Conservation (phyloP, 2,797 vertebrate species). For the Alca torda region DNA sequence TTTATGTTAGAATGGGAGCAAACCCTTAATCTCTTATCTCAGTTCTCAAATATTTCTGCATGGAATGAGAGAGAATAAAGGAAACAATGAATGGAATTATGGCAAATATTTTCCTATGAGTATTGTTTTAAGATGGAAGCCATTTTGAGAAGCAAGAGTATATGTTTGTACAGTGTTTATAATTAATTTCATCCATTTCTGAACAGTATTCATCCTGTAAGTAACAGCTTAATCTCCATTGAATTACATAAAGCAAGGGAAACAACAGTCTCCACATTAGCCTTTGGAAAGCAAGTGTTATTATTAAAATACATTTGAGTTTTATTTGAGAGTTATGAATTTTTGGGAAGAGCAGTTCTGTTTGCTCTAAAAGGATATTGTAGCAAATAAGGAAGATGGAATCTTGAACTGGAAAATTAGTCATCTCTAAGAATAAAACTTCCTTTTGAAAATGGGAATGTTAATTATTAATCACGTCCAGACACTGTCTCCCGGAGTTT, state of each 20-base stretch:
- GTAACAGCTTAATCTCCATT: background rate
- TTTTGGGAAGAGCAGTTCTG: background rate
- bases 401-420: conserved; percentile 3
- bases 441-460: conserved; percentile 16
- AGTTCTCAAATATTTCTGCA: background rate
- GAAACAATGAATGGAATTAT: background rate
- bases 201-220: background rate
- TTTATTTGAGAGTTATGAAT: background rate
- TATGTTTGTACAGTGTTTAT: conserved; percentile 7
- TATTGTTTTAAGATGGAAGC: background rate
- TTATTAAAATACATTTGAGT: background rate
- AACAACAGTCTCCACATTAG: background rate
- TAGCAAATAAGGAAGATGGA: background rate
- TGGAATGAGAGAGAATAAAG: background rate
- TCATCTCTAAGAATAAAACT: conserved; percentile 37
- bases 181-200: background rate
- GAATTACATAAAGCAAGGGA: background rate
- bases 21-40: background rate
- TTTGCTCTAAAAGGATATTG: background rate
- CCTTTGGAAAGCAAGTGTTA: background rate
- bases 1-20: conserved; percentile 8
- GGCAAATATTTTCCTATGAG: background rate
- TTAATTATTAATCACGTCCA: conserved; percentile 40
- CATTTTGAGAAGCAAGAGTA: background rate
- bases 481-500: background rate